These are phyloP conservation scores for Scotopteryx bipunctaria DNA, from an alignment of 2,888 invertebrate genomes.

Conservation along the genomic window DNA sequence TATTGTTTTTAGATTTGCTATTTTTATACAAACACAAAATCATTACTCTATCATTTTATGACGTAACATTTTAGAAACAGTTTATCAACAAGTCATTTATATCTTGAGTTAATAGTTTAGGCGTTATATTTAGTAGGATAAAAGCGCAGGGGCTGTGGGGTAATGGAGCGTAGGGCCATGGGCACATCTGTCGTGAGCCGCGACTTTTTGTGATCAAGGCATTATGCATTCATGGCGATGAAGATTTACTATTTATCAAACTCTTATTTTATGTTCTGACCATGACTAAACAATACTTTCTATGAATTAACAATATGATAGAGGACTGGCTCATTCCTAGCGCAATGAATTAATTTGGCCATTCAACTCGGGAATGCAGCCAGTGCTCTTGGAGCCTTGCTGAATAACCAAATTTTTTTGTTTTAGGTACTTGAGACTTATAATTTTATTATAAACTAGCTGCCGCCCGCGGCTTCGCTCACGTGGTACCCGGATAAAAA, in stretches of 20 bases:
- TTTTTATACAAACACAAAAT: too few species aligned
- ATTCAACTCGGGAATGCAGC: too few species aligned
- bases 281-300: constrained; percentile 11
- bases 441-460: too few species aligned
- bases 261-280: constrained; percentile 1
- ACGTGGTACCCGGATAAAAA: too few species aligned
- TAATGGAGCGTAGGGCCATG: constrained; percentile 69
- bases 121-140: constrained; percentile 57
- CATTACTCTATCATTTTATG: background rate
- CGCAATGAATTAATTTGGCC: too few species aligned
- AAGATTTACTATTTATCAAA: constrained; percentile 20
- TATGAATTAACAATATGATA: background rate
- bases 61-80: constrained; percentile 22
- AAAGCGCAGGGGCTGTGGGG: constrained; percentile 51
- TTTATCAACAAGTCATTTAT: constrained; percentile 44
- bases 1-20: too few species aligned
- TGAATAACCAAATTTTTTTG: too few species aligned
- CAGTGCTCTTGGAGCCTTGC: too few species aligned
- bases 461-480: too few species aligned
- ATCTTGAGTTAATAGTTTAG: constrained; percentile 48
- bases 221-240: constrained; percentile 46
- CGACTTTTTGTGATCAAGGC: constrained; percentile 44
- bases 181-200: constrained; percentile 60
- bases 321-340: too few species aligned
- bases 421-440: too few species aligned